Conservation (phyloP, 2,113 vertebrate genomes). For the Tringa solitaria region DNA sequence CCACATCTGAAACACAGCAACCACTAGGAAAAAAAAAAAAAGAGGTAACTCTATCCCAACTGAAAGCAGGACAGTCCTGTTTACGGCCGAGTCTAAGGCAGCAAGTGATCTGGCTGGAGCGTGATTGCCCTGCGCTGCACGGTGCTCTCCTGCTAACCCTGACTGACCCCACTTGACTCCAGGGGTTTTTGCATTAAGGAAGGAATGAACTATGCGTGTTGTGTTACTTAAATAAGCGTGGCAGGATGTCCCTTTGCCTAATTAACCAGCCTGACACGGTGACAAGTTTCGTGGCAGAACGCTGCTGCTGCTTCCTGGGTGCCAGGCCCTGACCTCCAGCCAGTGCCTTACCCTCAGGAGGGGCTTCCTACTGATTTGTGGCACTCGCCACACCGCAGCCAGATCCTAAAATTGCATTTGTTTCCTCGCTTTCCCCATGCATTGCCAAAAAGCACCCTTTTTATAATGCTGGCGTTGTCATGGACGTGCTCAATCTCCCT, state of each 20-base stretch:
- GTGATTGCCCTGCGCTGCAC: neutral
- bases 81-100: neutral
- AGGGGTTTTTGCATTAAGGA: neutral
- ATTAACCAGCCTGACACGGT: slow-evolving; percentile 29
- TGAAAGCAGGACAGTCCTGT: neutral
- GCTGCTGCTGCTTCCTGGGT: neutral
- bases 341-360: neutral
- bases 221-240: slow-evolving; percentile 18
- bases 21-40: neutral
- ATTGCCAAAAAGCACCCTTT: neutral
- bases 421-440: neutral
- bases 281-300: neutral
- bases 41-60: neutral
- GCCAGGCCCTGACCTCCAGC: neutral
- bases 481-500: neutral
- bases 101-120: neutral
- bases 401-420: neutral
- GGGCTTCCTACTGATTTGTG: neutral
- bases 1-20: neutral
- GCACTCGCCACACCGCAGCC: fast-evolving
- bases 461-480: neutral
- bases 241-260: slow-evolving; percentile 34
- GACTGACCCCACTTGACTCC: slow-evolving; percentile 1
- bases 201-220: slow-evolving; percentile 18
- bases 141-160: neutral